Conservation (phyloP, 1,140 invertebrate genomes). For the Orius insidiosus region DNA sequence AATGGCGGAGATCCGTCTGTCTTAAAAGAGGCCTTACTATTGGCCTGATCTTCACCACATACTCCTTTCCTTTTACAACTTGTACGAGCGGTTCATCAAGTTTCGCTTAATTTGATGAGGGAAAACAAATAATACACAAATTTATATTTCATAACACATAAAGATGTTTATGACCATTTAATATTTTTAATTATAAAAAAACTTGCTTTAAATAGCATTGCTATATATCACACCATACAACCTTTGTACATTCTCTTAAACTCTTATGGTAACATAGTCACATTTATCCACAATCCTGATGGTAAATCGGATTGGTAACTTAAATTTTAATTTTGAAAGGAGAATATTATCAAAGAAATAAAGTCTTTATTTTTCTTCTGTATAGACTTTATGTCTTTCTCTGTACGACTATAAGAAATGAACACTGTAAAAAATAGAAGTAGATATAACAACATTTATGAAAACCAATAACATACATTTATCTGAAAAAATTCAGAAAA, state of each 20-base stretch:
- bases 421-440: too few relatives aligned
- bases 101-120: too few relatives aligned
- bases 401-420: too few relatives aligned
- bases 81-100: too few relatives aligned
- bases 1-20: too few relatives aligned
- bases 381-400: too few relatives aligned
- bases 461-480: background rate
- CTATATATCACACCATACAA: slow-evolving; percentile 15
- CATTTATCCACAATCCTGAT: background rate
- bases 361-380: too few relatives aligned
- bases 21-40: too few relatives aligned
- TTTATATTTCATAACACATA: slow-evolving; percentile 10
- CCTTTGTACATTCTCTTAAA: slow-evolving; percentile 10
- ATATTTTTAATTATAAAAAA: slow-evolving; percentile 9
- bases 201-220: slow-evolving; percentile 11
- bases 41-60: too few relatives aligned
- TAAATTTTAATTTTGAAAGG: background rate
- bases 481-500: slow-evolving; percentile 9
- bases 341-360: background rate
- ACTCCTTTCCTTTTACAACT: too few relatives aligned
- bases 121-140: slow-evolving; percentile 1
- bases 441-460: too few relatives aligned
- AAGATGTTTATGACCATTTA: slow-evolving; percentile 11
- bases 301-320: slow-evolving; percentile 3
- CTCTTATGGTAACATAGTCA: slow-evolving; percentile 5